Evolutionary conservation across 2,113 vertebrate genomes (phyloP).

Genomic region (Nibea albiflora): DNA sequence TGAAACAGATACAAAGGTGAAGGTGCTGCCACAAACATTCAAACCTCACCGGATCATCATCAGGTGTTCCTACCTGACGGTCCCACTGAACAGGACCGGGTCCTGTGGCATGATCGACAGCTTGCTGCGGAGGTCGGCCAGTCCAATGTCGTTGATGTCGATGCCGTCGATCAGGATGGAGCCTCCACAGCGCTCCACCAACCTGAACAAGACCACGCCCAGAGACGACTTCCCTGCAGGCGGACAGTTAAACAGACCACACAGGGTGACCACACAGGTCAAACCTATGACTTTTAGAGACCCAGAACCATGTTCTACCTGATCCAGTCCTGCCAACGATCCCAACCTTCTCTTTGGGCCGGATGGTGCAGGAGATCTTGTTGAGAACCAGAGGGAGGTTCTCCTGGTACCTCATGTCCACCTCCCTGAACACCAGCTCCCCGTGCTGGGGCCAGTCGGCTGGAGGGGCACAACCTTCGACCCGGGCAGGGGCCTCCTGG

Average conservation of each 20-base stretch:
- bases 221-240: conserved; percentile 92
- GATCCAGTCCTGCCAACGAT: conserved; percentile 95
- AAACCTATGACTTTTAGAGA: neutral
- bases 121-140: conserved; percentile 94
- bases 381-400: conserved; percentile 93
- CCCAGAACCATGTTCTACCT: conserved; percentile 76
- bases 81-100: conserved; percentile 93
- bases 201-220: conserved; percentile 90
- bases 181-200: conserved; percentile 92
- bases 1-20: conserved; percentile 58
- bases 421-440: conserved; percentile 89
- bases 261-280: neutral
- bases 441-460: conserved; percentile 93
- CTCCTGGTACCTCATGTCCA: conserved; percentile 93
- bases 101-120: conserved; percentile 96
- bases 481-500: conserved; percentile 92
- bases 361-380: conserved; percentile 92
- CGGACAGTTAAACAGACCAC: neutral
- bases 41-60: too few species aligned
- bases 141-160: conserved; percentile 92
- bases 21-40: too few species aligned
- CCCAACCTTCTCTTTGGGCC: conserved; percentile 93
- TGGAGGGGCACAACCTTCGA: conserved; percentile 89
- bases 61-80: conserved; percentile 86
- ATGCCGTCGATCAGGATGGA: conserved; percentile 93